A percentile compares a stretch with the other conserved stretches of the same genome.
Conservation (phyloP, 2,888 invertebrate species). For the Drosophila birchii region DNA sequence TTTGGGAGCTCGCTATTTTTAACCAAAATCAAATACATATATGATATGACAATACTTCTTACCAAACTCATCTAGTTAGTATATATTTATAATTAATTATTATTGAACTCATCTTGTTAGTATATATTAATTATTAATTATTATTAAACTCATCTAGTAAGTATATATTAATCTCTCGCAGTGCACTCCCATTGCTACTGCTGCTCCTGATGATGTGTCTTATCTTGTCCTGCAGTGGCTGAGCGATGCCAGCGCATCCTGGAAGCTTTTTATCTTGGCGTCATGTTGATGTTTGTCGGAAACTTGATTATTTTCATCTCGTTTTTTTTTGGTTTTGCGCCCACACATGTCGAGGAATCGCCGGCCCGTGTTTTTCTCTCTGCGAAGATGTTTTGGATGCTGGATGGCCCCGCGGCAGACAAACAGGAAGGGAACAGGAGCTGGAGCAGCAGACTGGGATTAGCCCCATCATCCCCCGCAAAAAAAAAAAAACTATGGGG, state of each 20-base stretch:
- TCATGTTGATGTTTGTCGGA: conserved; percentile 82
- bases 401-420: conserved; percentile 72
- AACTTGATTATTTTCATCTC: conserved; percentile 77
- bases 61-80: too few relatives aligned
- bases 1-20: neutral
- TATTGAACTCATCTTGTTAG: too few relatives aligned
- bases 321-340: conserved; percentile 24
- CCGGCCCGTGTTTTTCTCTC: conserved; percentile 42
- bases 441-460: conserved; percentile 34
- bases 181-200: conserved; percentile 16
- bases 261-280: conserved; percentile 80
- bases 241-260: conserved; percentile 72
- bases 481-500: conserved; percentile 8
- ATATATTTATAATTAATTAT: too few relatives aligned
- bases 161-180: neutral
- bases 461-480: conserved; percentile 29
- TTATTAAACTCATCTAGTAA: too few relatives aligned
- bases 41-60: too few relatives aligned
- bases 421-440: conserved; percentile 55
- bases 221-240: conserved; percentile 73
- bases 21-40: too few relatives aligned
- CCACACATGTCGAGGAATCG: conserved; percentile 46
- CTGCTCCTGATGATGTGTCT: conserved; percentile 68
- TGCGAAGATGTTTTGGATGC: conserved; percentile 68
- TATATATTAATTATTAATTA: too few relatives aligned